A percentile compares a stretch with the other conserved stretches of the same genome.
Evolutionary conservation across 1,140 invertebrate genomes (phyloP).

Genomic region (Meloidogyne floridensis): DNA sequence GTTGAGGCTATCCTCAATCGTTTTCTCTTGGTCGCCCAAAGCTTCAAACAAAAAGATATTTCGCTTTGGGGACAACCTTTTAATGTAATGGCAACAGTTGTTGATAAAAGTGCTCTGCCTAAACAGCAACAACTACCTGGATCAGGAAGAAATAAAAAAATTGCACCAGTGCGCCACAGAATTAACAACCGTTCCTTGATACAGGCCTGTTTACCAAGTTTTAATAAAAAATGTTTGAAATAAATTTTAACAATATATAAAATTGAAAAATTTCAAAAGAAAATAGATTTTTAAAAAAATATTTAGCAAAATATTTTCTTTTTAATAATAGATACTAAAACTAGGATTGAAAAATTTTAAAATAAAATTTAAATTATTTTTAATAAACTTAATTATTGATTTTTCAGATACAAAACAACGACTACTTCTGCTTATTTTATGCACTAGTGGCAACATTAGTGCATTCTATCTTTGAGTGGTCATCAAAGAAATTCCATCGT

Average conservation of each 20-base stretch:
- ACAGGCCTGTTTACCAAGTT: neutral
- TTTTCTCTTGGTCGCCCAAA: neutral
- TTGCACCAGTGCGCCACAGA: neutral
- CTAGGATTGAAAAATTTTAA: no score
- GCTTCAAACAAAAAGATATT: neutral
- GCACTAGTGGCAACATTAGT: neutral
- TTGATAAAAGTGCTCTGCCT: neutral
- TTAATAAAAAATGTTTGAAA: no score
- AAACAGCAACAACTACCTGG: neutral
- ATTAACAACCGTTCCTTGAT: neutral
- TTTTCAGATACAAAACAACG: no score
- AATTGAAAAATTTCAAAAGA: no score
- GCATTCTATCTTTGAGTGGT: neutral
- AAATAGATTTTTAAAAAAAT: no score
- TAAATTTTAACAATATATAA: no score
- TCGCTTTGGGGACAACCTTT: constrained; percentile 5
- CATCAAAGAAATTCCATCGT: neutral
- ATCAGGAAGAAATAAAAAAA: neutral
- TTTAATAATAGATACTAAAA: no score
- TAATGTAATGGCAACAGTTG: neutral
- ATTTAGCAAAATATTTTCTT: no score
- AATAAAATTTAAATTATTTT: no score
- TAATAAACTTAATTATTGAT: no score
- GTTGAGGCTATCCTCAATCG: neutral
- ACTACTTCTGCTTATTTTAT: constrained; percentile 12